Percentiles rank a stretch among this genome's conserved stretches.
Conservation (phyloP, 2,113 vertebrate genomes). For the Leucoraja erinaceus region DNA sequence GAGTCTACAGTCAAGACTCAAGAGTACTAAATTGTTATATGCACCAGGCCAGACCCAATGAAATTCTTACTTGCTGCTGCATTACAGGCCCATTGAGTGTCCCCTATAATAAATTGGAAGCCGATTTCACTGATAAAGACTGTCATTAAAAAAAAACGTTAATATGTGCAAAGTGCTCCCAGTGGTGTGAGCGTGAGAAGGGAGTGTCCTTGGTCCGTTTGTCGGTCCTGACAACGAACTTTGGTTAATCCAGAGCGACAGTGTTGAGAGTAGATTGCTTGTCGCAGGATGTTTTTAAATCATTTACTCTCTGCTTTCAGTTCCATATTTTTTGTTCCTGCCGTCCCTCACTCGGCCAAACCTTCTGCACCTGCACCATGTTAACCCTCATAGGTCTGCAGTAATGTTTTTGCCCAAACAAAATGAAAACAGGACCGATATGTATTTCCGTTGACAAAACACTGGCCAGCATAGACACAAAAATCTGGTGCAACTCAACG, state of each 20-base stretch:
- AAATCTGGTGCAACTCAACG: no score
- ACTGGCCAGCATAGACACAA: neutral
- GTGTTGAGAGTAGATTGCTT: neutral
- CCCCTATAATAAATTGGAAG: constrained; percentile 3
- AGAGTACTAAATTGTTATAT: no score
- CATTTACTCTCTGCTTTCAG: constrained; percentile 19
- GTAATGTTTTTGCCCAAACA: neutral
- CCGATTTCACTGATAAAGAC: neutral
- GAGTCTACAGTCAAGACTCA: no score
- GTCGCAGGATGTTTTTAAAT: constrained; percentile 7
- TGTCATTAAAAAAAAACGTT: neutral
- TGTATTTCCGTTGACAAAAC: neutral
- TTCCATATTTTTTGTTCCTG: neutral
- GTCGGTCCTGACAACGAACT: neutral
- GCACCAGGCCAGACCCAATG: no score
- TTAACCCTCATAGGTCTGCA: neutral
- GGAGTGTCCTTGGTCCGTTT: neutral
- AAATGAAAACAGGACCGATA: neutral
- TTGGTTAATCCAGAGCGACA: neutral
- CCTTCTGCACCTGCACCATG: neutral
- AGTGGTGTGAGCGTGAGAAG: no score
- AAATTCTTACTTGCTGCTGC: no score
- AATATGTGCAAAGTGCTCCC: neutral
- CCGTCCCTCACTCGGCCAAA: neutral
- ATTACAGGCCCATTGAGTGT: no score